Conservation (phyloP, 1,140 invertebrate genomes). For the Zaprionus lachaisei region DNA sequence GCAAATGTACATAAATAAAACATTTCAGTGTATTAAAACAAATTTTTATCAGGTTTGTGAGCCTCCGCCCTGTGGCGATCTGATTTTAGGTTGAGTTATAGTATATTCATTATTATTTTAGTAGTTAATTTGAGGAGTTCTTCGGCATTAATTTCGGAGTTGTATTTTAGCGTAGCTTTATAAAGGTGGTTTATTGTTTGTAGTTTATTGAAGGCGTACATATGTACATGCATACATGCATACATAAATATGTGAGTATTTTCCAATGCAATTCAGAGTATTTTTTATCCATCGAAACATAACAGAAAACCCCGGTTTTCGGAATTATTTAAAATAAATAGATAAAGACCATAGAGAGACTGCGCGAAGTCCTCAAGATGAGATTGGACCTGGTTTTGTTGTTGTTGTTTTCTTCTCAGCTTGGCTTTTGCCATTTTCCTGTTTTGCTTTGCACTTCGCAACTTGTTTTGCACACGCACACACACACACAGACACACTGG, state of each 20-base stretch:
- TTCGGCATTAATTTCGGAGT: not conserved
- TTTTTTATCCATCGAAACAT: too few relatives aligned
- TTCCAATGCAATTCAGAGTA: too few relatives aligned
- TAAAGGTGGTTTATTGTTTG: not conserved
- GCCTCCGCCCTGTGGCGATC: too few relatives aligned
- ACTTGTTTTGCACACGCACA: slow-evolving; percentile 27
- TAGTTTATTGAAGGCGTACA: not conserved
- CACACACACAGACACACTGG: not conserved
- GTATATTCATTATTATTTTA: too few relatives aligned
- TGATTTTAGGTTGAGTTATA: too few relatives aligned
- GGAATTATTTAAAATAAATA: not conserved
- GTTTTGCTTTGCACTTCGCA: slow-evolving; percentile 38
- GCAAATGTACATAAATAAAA: not conserved
- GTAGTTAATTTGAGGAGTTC: too few relatives aligned
- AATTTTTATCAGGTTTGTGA: not conserved
- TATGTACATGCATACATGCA: too few relatives aligned
- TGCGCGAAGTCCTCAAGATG: slow-evolving; percentile 5
- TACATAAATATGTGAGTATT: too few relatives aligned
- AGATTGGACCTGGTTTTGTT: slow-evolving; percentile 15
- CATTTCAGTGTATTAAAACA: not conserved
- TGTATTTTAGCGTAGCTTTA: not conserved
- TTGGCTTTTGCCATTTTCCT: slow-evolving; percentile 34
- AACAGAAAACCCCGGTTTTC: not conserved
- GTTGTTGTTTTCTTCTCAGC: slow-evolving; percentile 6
- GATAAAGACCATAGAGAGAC: not conserved